Conservation (phyloP, 2,888 invertebrate genomes). For the Strigamia maritima region DNA sequence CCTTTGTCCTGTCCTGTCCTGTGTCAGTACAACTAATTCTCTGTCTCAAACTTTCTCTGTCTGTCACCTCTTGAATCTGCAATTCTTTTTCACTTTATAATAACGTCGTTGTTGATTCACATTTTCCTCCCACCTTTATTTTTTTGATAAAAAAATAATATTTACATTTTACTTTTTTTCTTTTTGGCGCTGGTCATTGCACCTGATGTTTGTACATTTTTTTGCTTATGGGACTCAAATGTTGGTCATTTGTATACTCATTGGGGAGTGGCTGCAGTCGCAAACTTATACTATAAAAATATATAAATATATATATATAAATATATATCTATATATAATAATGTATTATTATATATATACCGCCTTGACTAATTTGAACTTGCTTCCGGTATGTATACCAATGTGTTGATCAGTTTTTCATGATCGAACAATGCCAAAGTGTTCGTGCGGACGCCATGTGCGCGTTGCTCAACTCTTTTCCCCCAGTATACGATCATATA, state of each 20-base stretch:
- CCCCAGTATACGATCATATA: slow-evolving; percentile 30
- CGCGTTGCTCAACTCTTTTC: slow-evolving; percentile 31
- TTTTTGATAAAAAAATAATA: background rate
- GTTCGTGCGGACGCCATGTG: slow-evolving; percentile 31
- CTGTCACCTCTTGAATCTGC: slow-evolving; percentile 8
- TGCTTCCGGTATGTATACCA: slow-evolving; percentile 32
- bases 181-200: slow-evolving; percentile 35
- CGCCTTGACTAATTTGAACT: slow-evolving; percentile 32
- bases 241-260: slow-evolving; percentile 29
- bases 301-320: slow-evolving; percentile 38
- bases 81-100: background rate
- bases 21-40: slow-evolving; percentile 20
- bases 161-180: slow-evolving; percentile 3
- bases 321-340: slow-evolving; percentile 38
- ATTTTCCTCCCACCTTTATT: background rate
- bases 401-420: slow-evolving; percentile 18
- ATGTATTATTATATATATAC: slow-evolving; percentile 15
- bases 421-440: slow-evolving; percentile 34
- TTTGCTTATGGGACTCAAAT: slow-evolving; percentile 40
- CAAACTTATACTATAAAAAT: slow-evolving; percentile 12
- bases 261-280: slow-evolving; percentile 28
- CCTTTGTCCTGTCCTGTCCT: slow-evolving; percentile 18
- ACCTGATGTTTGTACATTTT: slow-evolving; percentile 37
- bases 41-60: slow-evolving; percentile 20
- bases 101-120: background rate